Conservation (phyloP, 2,113 vertebrate species). For the Diadophis punctatus region DNA sequence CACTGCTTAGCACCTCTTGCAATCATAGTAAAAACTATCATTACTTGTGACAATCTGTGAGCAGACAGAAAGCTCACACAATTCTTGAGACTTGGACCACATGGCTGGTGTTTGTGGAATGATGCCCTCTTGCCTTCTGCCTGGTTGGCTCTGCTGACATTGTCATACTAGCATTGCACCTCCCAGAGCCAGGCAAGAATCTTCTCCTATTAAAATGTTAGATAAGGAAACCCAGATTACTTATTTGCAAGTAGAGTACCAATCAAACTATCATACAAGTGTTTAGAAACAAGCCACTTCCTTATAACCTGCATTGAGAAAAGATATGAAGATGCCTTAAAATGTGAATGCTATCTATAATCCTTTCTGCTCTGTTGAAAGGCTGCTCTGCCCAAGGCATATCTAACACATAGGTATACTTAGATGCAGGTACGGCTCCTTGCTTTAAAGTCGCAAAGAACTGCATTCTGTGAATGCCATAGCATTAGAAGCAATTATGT, state of each 20-base stretch:
- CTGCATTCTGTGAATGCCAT: neutral
- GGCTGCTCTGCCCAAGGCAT: neutral
- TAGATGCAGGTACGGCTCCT: neutral
- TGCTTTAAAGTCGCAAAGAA: constrained; percentile 1
- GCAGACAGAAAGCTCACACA: neutral
- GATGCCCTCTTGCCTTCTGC: neutral
- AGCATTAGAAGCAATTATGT: neutral
- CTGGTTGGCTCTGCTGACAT: neutral
- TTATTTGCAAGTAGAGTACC: neutral
- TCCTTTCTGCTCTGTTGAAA: neutral
- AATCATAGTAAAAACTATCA: neutral
- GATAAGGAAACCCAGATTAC: neutral
- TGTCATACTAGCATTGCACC: neutral
- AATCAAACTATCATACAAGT: neutral
- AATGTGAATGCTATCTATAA: neutral
- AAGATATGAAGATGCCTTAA: neutral
- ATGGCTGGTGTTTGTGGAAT: neutral
- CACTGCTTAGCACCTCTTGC: neutral
- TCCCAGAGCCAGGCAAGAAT: neutral
- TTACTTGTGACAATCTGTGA: neutral
- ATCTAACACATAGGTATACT: neutral
- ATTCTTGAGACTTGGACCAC: neutral
- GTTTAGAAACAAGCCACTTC: neutral
- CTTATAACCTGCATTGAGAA: neutral
- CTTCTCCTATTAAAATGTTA: neutral